These are phyloP conservation scores for Apoderus coryli DNA, from an alignment of 2,888 invertebrate species.

Conservation along the genomic window DNA sequence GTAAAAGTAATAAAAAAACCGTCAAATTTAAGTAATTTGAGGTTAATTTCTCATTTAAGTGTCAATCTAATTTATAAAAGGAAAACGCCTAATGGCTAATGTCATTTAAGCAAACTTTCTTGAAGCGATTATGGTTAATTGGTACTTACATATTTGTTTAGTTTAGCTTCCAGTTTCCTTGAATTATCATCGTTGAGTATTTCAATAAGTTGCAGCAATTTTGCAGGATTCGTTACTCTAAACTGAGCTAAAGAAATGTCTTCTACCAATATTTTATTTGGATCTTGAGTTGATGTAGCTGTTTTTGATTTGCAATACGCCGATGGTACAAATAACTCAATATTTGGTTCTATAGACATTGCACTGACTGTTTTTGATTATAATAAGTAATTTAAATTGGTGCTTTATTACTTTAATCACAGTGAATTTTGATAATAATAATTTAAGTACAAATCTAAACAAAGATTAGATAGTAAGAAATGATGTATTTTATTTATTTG, in stretches of 20 bases:
- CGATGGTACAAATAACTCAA: conserved; percentile 23
- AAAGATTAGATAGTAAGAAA: conserved; percentile 19
- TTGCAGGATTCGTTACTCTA: conserved; percentile 40
- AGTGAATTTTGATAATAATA: conserved; percentile 19
- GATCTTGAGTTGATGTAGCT: conserved; percentile 13
- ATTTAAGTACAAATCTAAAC: conserved; percentile 10
- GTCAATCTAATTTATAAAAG: no score
- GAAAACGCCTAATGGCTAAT: no score
- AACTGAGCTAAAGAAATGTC: conserved; percentile 25
- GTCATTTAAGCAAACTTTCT: no score
- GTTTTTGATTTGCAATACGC: conserved; percentile 18
- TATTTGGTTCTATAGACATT: conserved; percentile 18
- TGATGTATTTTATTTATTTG: conserved; percentile 19
- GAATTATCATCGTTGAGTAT: conserved; percentile 36
- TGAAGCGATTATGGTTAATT: no score
- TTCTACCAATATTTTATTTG: conserved; percentile 13
- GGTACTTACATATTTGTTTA: conserved; percentile 48
- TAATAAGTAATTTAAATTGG: no score
- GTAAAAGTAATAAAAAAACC: no score
- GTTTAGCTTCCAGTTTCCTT: conserved; percentile 39
- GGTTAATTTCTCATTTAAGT: no score
- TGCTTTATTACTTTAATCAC: conserved; percentile 15
- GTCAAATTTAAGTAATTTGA: no score
- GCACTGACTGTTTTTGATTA: conserved; percentile 14
- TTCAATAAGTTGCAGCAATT: conserved; percentile 40